Percentiles rank a stretch among this genome's conserved stretches.
phyloP scores from a whole-genome alignment of 2,888 invertebrate genomes.

The Agrotis puta region DNA sequence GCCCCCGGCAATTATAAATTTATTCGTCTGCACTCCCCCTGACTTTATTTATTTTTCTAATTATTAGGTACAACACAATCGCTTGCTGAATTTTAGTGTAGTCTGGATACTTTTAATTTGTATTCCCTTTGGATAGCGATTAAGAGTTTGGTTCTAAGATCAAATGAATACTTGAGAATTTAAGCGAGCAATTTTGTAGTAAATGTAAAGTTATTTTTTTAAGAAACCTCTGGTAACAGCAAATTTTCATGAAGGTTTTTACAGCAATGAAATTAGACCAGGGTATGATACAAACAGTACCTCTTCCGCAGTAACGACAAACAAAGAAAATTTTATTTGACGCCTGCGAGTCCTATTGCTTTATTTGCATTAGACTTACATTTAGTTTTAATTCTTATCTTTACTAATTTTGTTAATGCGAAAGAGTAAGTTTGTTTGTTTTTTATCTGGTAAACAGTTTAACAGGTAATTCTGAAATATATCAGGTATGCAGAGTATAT shows the following conservation, averaged over 20 bases:
- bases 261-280: too few relatives aligned
- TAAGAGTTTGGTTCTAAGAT: slow-evolving; percentile 15
- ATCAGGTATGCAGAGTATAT: too few relatives aligned
- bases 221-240: background rate
- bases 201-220: background rate
- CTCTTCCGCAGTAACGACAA: background rate
- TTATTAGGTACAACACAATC: slow-evolving; percentile 64
- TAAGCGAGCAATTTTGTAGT: background rate
- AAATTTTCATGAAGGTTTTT: too few relatives aligned
- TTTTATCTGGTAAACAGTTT: too few relatives aligned
- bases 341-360: too few relatives aligned
- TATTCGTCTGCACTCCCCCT: slow-evolving; percentile 63
- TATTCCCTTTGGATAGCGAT: slow-evolving; percentile 17
- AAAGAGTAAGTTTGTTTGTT: too few relatives aligned
- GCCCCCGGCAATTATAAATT: slow-evolving; percentile 73
- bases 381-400: too few relatives aligned
- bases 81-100: slow-evolving; percentile 43
- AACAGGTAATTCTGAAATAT: too few relatives aligned
- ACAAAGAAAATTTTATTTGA: background rate
- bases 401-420: too few relatives aligned
- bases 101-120: slow-evolving; percentile 59
- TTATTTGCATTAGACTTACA: too few relatives aligned
- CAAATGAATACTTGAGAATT: slow-evolving; percentile 3
- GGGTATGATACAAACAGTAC: background rate
- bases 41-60: slow-evolving; percentile 66